Conservation (phyloP, 2,113 vertebrate genomes). For the Chlorodrepanis virens region DNA sequence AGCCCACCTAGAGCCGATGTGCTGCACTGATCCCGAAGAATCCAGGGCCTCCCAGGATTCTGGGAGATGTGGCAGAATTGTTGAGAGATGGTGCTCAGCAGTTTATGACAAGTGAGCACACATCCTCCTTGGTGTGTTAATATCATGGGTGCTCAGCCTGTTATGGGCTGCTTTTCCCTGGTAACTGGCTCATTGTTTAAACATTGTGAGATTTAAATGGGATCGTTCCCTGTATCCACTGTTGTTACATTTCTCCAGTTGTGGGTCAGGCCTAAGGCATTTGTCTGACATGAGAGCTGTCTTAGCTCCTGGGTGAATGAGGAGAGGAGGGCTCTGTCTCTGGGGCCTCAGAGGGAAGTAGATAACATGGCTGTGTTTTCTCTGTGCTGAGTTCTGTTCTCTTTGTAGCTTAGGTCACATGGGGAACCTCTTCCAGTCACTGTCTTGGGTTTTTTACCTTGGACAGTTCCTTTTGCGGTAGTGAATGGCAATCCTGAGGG, state of each 20-base stretch:
- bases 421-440: not conserved
- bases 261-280: not conserved
- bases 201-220: not conserved
- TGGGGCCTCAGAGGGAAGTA: too few species aligned
- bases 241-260: rapidly evolving
- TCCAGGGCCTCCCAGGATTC: not conserved
- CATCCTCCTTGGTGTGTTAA: rapidly evolving
- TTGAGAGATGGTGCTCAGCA: too few species aligned
- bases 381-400: not conserved
- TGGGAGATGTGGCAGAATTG: too few species aligned
- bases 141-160: not conserved
- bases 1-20: not conserved
- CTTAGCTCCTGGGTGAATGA: not conserved
- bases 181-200: not conserved
- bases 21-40: not conserved
- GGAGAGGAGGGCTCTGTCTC: not conserved
- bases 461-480: not conserved
- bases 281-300: not conserved
- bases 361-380: not conserved
- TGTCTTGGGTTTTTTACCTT: not conserved
- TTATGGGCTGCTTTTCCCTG: not conserved
- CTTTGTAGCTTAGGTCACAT: rapidly evolving
- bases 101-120: too few species aligned
- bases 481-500: rapidly evolving
- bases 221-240: not conserved